A percentile compares a stretch with the other conserved stretches of the same genome.
These are phyloP conservation scores for Cottus gobio DNA, from an alignment of 2,113 vertebrate genomes.

Conservation along the genomic window DNA sequence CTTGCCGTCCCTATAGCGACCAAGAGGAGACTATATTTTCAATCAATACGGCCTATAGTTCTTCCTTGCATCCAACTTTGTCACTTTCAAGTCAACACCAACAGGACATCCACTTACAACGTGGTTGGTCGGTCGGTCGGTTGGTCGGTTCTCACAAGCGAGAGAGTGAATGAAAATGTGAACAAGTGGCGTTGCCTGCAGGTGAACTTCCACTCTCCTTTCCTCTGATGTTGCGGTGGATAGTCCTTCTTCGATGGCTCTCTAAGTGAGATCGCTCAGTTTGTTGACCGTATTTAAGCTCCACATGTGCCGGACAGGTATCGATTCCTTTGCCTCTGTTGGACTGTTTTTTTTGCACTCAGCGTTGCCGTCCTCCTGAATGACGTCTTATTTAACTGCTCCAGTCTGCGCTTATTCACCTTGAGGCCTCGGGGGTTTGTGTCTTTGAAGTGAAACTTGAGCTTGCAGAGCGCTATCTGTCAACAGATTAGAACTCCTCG, in stretches of 20 bases:
- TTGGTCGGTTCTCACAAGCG: background rate
- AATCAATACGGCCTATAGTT: background rate
- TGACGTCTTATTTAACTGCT: background rate
- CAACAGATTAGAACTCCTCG: background rate
- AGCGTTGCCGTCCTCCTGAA: background rate
- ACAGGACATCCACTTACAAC: too few species aligned
- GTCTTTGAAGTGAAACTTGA: conserved; percentile 12
- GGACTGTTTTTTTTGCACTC: background rate
- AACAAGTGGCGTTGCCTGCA: background rate
- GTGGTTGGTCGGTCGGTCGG: background rate
- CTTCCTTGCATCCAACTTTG: background rate
- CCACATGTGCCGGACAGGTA: background rate
- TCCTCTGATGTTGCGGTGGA: background rate
- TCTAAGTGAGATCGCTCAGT: background rate
- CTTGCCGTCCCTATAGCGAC: background rate
- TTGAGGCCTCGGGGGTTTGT: background rate
- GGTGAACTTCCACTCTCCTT: background rate
- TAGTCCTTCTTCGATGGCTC: background rate
- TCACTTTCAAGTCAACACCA: background rate
- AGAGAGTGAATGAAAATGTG: background rate
- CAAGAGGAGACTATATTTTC: background rate
- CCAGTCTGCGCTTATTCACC: background rate
- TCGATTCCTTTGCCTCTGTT: conserved; percentile 24
- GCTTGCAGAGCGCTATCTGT: background rate
- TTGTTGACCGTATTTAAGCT: background rate